phyloP scores from a whole-genome alignment of 2,888 invertebrate genomes.

The Tipula helvola region DNA sequence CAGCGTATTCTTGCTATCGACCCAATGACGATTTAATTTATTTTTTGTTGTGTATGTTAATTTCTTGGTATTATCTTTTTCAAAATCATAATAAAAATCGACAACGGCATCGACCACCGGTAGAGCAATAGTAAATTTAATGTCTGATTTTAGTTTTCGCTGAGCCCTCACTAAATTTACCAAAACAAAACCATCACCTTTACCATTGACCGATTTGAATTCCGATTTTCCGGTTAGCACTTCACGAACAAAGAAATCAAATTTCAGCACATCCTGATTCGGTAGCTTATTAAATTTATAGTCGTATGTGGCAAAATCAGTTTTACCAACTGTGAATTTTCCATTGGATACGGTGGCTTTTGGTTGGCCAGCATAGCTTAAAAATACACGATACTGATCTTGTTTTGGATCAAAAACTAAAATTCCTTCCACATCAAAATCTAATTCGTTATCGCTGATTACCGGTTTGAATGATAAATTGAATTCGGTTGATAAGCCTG shows the following conservation, averaged over 20 bases:
- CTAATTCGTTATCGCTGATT: conserved; percentile 21
- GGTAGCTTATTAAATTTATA: conserved; percentile 26
- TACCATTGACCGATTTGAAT: conserved; percentile 46
- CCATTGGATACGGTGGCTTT: conserved; percentile 36
- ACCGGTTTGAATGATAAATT: conserved; percentile 27
- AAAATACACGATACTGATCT: conserved; percentile 18
- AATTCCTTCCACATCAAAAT: conserved; percentile 27
- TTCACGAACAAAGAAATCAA: conserved; percentile 45
- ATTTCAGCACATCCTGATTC: conserved; percentile 31
- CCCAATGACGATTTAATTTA: conserved; percentile 37
- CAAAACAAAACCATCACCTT: conserved; percentile 41
- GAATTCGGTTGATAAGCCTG: conserved; percentile 26
- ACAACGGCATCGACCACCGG: conserved; percentile 48
- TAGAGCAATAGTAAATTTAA: conserved; percentile 47
- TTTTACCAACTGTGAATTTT: conserved; percentile 25
- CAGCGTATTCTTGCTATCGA: conserved; percentile 40
- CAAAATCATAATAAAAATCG: conserved; percentile 53
- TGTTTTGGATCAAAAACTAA: conserved; percentile 25
- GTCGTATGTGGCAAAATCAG: conserved; percentile 23
- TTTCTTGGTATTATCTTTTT: conserved; percentile 56
- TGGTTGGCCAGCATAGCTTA: conserved; percentile 19
- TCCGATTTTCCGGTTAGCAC: conserved; percentile 47
- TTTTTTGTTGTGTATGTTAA: conserved; percentile 51
- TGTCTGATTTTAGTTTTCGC: conserved; percentile 47
- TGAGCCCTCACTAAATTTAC: conserved; percentile 36